phyloP scores from a whole-genome alignment of 1,140 invertebrate species.

The Anadara kagoshimensis region DNA sequence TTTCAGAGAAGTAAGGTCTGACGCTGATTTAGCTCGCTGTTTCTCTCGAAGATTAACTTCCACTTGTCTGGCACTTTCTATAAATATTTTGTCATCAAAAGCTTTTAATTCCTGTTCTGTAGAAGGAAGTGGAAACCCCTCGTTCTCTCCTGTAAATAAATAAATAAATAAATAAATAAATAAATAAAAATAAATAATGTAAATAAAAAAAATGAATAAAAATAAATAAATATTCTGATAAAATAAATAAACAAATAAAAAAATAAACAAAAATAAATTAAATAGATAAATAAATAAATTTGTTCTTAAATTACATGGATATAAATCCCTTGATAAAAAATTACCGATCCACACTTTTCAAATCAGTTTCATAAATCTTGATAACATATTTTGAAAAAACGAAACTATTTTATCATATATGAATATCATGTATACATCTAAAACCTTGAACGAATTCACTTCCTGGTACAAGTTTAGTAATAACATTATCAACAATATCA shows the following conservation, averaged over 20 bases:
- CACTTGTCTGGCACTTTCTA: conserved; percentile 5
- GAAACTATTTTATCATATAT: too few species aligned
- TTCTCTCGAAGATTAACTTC: conserved; percentile 7
- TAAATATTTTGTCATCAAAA: conserved; percentile 32
- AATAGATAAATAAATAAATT: not conserved
- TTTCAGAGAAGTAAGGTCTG: conserved; percentile 20
- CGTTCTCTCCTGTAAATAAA: conserved; percentile 13
- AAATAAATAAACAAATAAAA: not conserved
- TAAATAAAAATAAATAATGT: not conserved
- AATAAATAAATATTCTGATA: not conserved
- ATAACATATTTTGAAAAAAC: too few species aligned
- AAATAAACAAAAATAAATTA: not conserved
- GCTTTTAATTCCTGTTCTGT: conserved; percentile 27
- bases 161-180: not conserved
- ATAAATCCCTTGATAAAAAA: too few species aligned
- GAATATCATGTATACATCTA: too few species aligned
- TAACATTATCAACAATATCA: too few species aligned
- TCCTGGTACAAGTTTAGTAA: too few species aligned
- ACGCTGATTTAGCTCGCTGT: conserved; percentile 9
- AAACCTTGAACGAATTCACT: too few species aligned
- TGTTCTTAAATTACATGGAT: too few species aligned
- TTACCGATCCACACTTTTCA: too few species aligned
- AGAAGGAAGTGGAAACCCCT: conserved; percentile 32
- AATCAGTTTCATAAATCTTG: too few species aligned
- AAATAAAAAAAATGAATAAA: not conserved